A percentile compares a stretch with the other conserved stretches of the same genome.
phyloP scores from a whole-genome alignment of 2,888 invertebrate genomes.

The Chrysina gloriosa region DNA sequence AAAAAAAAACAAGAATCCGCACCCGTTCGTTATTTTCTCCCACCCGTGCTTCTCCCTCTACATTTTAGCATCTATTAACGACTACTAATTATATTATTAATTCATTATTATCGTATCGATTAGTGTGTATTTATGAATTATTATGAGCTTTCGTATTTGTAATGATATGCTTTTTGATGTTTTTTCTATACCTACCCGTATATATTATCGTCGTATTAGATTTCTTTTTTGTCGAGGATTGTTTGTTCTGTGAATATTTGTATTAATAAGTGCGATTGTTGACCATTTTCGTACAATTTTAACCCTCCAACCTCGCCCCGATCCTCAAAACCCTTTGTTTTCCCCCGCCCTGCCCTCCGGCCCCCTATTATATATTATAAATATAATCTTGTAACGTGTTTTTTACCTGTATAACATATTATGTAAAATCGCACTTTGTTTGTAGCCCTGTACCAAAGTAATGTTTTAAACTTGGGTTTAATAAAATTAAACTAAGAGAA shows the following conservation, averaged over 20 bases:
- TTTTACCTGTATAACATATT: not conserved
- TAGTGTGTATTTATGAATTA: conserved; percentile 29
- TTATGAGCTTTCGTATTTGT: conserved; percentile 33
- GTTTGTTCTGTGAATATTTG: conserved; percentile 39
- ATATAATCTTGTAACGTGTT: not conserved
- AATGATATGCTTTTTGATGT: conserved; percentile 36
- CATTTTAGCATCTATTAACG: not conserved
- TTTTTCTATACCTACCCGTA: conserved; percentile 12
- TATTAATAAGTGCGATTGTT: conserved; percentile 33
- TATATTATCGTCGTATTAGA: conserved; percentile 7
- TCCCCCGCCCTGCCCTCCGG: too few relatives aligned
- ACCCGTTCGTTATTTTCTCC: too few relatives aligned
- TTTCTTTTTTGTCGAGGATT: conserved; percentile 37
- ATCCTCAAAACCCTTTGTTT: too few relatives aligned
- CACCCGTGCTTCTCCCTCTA: too few relatives aligned
- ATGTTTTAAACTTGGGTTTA: conserved; percentile 45
- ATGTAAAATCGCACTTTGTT: conserved; percentile 40
- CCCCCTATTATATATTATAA: not conserved
- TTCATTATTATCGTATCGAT: not conserved
- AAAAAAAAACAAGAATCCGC: too few relatives aligned
- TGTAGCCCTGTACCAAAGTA: conserved; percentile 45
- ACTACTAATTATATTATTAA: not conserved
- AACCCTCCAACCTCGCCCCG: too few relatives aligned
- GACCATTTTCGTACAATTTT: conserved; percentile 2
- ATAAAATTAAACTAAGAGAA: conserved; percentile 41